Conservation (phyloP, 2,888 invertebrate genomes). For the Erebia aethiops region DNA sequence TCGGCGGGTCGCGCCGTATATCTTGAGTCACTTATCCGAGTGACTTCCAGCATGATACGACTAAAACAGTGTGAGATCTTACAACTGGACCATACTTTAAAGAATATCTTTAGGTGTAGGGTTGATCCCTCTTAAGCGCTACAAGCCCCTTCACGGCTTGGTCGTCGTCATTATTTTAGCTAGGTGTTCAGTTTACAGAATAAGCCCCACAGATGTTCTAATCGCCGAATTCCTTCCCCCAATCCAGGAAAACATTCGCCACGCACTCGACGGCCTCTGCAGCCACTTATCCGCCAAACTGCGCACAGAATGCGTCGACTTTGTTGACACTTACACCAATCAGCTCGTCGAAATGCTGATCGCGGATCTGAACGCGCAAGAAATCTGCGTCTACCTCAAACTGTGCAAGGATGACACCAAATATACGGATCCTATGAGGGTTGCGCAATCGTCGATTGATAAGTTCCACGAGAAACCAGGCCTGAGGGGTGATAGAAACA, state of each 20-base stretch:
- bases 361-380: constrained; percentile 85
- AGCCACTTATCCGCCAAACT: constrained; percentile 85
- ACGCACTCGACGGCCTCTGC: constrained; percentile 88
- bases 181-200: not conserved
- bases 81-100: too few relatives aligned
- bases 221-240: not conserved
- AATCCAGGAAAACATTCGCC: constrained; percentile 85
- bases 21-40: too few relatives aligned
- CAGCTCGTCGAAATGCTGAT: constrained; percentile 90
- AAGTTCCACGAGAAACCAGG: constrained; percentile 67
- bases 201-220: not conserved
- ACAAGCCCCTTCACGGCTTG: too few relatives aligned
- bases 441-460: constrained; percentile 56
- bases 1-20: too few relatives aligned
- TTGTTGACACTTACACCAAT: constrained; percentile 89
- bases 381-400: constrained; percentile 90
- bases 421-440: constrained; percentile 56
- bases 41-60: too few relatives aligned
- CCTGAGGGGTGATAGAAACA: constrained; percentile 67
- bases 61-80: too few relatives aligned
- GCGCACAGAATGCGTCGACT: constrained; percentile 86
- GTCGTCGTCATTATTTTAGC: not conserved
- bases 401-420: constrained; percentile 83
- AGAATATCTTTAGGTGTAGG: too few relatives aligned
- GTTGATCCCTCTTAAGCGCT: too few relatives aligned